Conservation (phyloP, 1,140 invertebrate species). For the Drosophila takahashii region DNA sequence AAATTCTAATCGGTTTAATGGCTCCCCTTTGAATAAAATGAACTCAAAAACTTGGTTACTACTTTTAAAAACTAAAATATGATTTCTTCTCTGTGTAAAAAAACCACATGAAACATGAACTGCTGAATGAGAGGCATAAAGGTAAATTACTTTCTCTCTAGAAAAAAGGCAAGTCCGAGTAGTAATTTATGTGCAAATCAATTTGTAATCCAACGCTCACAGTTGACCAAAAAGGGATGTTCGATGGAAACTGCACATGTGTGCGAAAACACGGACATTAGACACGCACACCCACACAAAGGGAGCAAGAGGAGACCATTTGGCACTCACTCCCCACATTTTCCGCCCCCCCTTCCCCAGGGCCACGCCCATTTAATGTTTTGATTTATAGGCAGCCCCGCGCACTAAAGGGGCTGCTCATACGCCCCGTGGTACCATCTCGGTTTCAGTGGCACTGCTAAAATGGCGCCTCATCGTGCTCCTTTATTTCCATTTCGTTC, state of each 20-base stretch:
- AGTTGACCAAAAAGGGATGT: conserved; percentile 22
- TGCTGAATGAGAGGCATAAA: conserved; percentile 15
- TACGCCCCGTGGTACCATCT: conserved; percentile 38
- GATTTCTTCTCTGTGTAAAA: background rate
- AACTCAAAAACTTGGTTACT: too few species aligned
- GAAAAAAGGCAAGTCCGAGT: conserved; percentile 32
- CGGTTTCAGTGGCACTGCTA: background rate
- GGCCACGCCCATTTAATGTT: conserved; percentile 75
- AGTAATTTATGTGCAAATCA: conserved; percentile 75
- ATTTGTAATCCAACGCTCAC: conserved; percentile 60
- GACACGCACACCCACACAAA: conserved; percentile 23
- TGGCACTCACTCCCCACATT: conserved; percentile 24
- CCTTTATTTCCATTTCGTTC: conserved; percentile 44
- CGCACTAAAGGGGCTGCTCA: conserved; percentile 34
- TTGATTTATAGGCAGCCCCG: conserved; percentile 67
- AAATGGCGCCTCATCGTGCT: conserved; percentile 36
- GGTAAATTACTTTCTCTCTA: conserved; percentile 55
- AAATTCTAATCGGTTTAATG: background rate
- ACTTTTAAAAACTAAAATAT: background rate
- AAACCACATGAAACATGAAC: conserved; percentile 3
- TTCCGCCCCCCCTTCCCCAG: background rate
- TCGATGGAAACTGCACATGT: conserved; percentile 23
- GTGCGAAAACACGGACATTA: conserved; percentile 47
- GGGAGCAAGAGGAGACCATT: conserved; percentile 25
- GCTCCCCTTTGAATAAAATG: too few species aligned